Evolutionary conservation across 35 echinoderm and acorn worm genomes (phyloP), one percentile per base, ranked within the genome.

Genomic region (Ophiothrix spiculata): DNA sequence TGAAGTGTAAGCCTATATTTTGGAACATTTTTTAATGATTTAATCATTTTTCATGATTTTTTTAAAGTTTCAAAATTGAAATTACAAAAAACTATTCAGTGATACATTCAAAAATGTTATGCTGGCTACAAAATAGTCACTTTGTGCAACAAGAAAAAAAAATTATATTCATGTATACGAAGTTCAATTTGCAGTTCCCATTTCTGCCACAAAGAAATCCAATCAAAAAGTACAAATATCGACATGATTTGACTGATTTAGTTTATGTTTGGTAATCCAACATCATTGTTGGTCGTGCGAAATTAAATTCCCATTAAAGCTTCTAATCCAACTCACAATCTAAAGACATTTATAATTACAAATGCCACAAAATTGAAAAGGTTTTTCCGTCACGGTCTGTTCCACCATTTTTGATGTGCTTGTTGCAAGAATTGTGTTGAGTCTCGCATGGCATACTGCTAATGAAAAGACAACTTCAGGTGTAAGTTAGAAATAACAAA

Each of bases 281-380:
- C n/a, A n/a, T n/a, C n/a, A n/a, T n/a, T n/a, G n/a, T 19, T 49
- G 60, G 29, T 28, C 2, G 10, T 69, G 60, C 29, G 60, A 69
- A 69, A 69, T 69, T 69, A 49, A 69, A 15, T 69, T 69, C 29
- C 60, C 4, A 69, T 69, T 69, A n/a, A 69, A 2, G 29, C 6
- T 15, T 28, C 17, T 25, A 69, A 69, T 69, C 60, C 60, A 69
- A 69, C 29, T 10, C 8, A 54, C 45, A 54, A 21, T 21, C 45
- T 54, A 54, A 54, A 54, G 60, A 12, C 17, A 69, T 69, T 69
- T 69, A 69, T 69, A 69, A 69, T 69, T 69, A 69, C 60, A 15
- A 69, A 69, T 2, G 2, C 60, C 60, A 10, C 17, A 69, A 2
- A 25, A 25, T 28, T 69, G 60, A 69, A 69, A 69, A 25, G 60